Conservation (phyloP, 2,888 invertebrate genomes). For the Erebia epiphron region DNA sequence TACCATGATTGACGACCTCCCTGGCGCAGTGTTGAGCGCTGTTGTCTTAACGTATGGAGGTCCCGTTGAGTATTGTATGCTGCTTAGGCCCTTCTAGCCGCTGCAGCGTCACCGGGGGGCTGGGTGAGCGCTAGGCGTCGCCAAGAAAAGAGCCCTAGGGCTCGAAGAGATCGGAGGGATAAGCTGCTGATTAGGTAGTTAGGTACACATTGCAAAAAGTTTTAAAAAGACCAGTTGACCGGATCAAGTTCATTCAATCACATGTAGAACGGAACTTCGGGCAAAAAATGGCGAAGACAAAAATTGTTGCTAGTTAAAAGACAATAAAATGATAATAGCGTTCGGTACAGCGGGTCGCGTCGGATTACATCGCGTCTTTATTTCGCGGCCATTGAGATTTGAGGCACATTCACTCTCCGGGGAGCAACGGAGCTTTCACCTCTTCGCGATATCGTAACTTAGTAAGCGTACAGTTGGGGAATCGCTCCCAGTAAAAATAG, state of each 20-base stretch:
- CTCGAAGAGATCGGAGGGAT: no score
- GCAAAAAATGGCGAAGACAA: neutral
- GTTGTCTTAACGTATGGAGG: no score
- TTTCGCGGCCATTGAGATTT: conserved; percentile 6
- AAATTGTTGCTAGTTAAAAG: conserved; percentile 12
- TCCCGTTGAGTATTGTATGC: no score
- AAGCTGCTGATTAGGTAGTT: no score
- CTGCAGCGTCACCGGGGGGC: no score
- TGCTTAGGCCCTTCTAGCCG: no score
- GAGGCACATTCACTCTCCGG: conserved; percentile 15
- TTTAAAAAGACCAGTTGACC: neutral
- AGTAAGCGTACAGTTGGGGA: neutral
- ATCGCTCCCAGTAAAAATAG: no score
- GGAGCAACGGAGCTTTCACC: conserved; percentile 33
- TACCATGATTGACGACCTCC: no score
- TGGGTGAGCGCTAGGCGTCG: no score
- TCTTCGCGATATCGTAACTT: neutral
- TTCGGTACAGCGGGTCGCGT: neutral
- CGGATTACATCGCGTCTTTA: conserved; percentile 9
- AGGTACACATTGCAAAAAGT: neutral
- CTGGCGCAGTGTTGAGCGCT: no score
- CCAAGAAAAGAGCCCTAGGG: no score
- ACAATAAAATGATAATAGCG: neutral
- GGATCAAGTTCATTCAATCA: neutral
- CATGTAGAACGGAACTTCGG: conserved; percentile 10